Evolutionary conservation across 2,113 vertebrate genomes (phyloP).

Genomic region (Glaucidium brasilianum): DNA sequence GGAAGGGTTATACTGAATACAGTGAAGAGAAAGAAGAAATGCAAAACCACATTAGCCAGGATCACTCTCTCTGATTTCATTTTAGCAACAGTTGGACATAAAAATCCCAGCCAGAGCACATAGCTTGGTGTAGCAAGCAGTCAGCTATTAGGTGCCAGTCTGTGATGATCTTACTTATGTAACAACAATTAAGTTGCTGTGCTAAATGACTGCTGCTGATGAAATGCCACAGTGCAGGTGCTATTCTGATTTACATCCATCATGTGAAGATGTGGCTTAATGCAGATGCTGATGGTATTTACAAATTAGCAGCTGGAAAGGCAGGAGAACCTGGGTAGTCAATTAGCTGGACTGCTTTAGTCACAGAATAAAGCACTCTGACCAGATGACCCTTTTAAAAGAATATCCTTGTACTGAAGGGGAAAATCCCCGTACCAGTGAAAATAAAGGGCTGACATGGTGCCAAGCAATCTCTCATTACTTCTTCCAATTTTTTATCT

Average conservation of each 20-base stretch:
- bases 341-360: not conserved
- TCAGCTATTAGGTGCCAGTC: not conserved
- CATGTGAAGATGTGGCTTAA: not conserved
- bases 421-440: not conserved
- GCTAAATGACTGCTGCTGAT: conserved; percentile 36
- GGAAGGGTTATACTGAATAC: not conserved
- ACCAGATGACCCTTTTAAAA: not conserved
- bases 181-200: conserved; percentile 38
- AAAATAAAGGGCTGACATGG: not conserved
- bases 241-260: conserved; percentile 47
- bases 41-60: not conserved
- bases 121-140: not conserved
- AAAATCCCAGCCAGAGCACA: not conserved
- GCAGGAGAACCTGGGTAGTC: not conserved
- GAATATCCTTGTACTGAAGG: not conserved
- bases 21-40: not conserved
- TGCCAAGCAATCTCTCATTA: not conserved
- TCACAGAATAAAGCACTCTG: not conserved
- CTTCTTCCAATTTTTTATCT: not conserved
- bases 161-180: conserved; percentile 25
- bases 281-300: not conserved
- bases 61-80: not conserved
- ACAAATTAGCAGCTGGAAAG: not conserved
- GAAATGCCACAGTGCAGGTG: conserved; percentile 56
- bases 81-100: not conserved